Percentiles rank a stretch among this genome's conserved stretches.
phyloP scores from a whole-genome alignment of 2,797 vertebrate genomes.

The Lutra lutra region DNA sequence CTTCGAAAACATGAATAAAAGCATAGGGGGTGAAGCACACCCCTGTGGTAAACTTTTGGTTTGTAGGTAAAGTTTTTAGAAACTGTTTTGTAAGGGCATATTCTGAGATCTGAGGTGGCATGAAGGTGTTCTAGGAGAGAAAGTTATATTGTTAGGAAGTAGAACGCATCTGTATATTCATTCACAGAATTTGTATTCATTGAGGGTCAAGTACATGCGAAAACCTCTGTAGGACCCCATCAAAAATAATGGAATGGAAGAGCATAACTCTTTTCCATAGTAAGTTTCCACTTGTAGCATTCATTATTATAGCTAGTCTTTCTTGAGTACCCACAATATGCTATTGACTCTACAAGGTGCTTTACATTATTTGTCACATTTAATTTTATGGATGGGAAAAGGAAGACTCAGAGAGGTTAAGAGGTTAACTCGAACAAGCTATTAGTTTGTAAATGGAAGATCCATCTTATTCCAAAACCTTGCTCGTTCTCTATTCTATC shows the following conservation, averaged over 20 bases:
- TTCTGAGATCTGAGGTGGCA: neutral
- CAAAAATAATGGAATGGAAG: slow-evolving; percentile 5
- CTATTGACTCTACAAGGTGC: neutral
- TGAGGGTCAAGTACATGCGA: neutral
- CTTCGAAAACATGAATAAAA: neutral
- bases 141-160: neutral
- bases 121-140: neutral
- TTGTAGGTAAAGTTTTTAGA: neutral
- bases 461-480: neutral
- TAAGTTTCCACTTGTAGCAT: neutral
- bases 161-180: neutral
- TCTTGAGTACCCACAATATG: neutral
- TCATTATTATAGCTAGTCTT: neutral
- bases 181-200: neutral
- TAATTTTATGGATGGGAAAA: slow-evolving; percentile 67
- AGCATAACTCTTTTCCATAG: neutral
- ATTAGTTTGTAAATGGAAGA: slow-evolving; percentile 35
- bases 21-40: too few relatives aligned
- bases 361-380: slow-evolving; percentile 67
- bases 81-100: neutral
- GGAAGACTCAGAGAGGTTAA: slow-evolving; percentile 41
- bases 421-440: slow-evolving; percentile 36
- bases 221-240: neutral
- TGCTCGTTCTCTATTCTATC: neutral
- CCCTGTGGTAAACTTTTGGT: neutral